phyloP scores from a whole-genome alignment of 2,797 vertebrate species.

The Hapalemur alaotrensis region DNA sequence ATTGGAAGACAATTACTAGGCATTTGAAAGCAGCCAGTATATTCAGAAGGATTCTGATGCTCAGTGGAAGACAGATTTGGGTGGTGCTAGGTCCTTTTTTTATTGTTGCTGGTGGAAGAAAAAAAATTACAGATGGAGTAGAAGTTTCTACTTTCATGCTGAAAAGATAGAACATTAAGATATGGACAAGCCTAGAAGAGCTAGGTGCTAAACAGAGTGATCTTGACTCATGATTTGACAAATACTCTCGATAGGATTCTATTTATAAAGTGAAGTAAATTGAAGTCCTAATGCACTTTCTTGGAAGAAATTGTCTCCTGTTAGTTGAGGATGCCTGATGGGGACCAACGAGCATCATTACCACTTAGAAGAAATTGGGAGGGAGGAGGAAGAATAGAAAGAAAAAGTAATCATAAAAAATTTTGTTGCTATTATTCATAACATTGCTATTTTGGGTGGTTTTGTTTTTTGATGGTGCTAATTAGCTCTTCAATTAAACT shows the following conservation, averaged over 20 bases:
- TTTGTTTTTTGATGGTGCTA: background rate
- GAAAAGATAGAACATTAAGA: background rate
- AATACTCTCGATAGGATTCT: background rate
- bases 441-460: background rate
- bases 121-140: background rate
- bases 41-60: background rate
- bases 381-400: background rate
- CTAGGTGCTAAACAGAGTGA: background rate
- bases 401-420: background rate
- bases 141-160: background rate
- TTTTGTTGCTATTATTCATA: background rate
- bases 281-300: background rate
- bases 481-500: constrained; percentile 11
- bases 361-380: background rate
- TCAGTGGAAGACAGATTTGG: background rate
- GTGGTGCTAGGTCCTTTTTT: background rate
- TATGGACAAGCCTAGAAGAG: background rate
- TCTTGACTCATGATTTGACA: background rate
- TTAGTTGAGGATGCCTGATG: background rate
- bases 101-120: background rate
- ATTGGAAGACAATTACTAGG: background rate
- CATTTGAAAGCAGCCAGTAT: background rate
- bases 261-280: background rate
- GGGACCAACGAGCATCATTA: background rate
- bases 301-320: background rate